Evolutionary conservation across 2,113 vertebrate genomes (phyloP), one percentile per base, ranked within the genome.

Genomic region (Copsychus sechellarum): DNA sequence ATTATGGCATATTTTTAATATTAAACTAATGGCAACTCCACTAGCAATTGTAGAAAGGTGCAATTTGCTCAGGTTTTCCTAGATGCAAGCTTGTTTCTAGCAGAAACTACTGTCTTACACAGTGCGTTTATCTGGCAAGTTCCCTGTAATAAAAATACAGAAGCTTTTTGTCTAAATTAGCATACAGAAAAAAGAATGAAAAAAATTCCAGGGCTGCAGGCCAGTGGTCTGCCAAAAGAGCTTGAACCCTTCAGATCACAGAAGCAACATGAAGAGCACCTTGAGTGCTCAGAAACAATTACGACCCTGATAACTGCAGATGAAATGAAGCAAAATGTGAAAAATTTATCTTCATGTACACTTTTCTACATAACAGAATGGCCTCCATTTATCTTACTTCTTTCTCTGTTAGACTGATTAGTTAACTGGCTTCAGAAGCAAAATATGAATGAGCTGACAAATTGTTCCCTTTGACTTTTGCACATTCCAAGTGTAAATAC

Each of bases 311-410:
- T 97, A 97, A 97, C 96, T 92, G 81, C 76, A 92, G 94, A 96
- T 81, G 95, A 97, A 98, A 97, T 97, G 89, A 97, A 93, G 94
- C 86, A 96, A 87, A 91, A 90, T 96, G 86, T 90, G 91, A 90
- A 97, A 94, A 95, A 97, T 97, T 97, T 97, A 96, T 97, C 96
- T 98, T 97, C 91, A 96, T 97, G 88, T 95, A 92, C 93, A 36
- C 22, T 94, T 96, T 97, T 94, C 94, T 93, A 77, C 85, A 48
- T 83, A 96, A 93, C 83, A 91, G 95, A 97, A 97, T 94, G 60
- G 77, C 76, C 70, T 92, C 92, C 93, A 98, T 97, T 97, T 96
- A 95, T 98, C 96, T 98, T 90, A 96, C 90, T 93, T 97, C 88
- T 88, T 92, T 80, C 96, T 96, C 96, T 94, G 79, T 95, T 93